phyloP scores from a whole-genome alignment of 2,113 vertebrate genomes.

The Lonchura striata region DNA sequence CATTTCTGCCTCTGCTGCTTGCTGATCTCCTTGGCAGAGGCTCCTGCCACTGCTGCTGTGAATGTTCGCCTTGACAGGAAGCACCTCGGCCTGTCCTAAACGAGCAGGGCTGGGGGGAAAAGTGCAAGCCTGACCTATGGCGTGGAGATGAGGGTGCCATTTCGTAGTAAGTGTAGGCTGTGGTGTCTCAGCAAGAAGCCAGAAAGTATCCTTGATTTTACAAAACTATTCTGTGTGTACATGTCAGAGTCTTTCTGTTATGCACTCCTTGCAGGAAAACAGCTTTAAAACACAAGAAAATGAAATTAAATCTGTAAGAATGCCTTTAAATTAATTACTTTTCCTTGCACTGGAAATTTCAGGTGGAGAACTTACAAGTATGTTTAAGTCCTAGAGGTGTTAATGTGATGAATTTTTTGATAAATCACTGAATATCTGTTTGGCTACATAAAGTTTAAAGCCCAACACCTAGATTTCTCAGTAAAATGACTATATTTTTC shows the following conservation, averaged over 20 bases:
- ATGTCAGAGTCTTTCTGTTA: background rate
- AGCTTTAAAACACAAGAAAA: background rate
- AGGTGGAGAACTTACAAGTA: background rate
- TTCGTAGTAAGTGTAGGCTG: slow-evolving; percentile 20
- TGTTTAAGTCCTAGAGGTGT: background rate
- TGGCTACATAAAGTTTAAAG: background rate
- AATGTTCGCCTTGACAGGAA: slow-evolving; percentile 39
- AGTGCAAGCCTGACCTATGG: background rate
- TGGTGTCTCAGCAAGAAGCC: background rate
- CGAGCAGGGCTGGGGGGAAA: slow-evolving; percentile 1
- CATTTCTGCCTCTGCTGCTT: slow-evolving; percentile 30
- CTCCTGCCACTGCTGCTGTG: background rate
- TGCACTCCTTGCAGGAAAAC: background rate
- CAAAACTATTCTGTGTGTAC: background rate
- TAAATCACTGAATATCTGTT: background rate
- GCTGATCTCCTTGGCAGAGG: slow-evolving; percentile 19
- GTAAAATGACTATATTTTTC: slow-evolving; percentile 24
- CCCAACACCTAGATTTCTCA: background rate
- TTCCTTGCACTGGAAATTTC: background rate
- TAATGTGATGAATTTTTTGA: background rate
- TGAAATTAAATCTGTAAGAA: background rate
- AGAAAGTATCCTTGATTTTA: background rate
- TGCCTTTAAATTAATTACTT: background rate
- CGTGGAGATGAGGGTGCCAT: slow-evolving; percentile 30
- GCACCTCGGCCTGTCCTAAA: slow-evolving; percentile 39